phyloP scores from a whole-genome alignment of 2,797 vertebrate species.

The Intellagama lesueurii region DNA sequence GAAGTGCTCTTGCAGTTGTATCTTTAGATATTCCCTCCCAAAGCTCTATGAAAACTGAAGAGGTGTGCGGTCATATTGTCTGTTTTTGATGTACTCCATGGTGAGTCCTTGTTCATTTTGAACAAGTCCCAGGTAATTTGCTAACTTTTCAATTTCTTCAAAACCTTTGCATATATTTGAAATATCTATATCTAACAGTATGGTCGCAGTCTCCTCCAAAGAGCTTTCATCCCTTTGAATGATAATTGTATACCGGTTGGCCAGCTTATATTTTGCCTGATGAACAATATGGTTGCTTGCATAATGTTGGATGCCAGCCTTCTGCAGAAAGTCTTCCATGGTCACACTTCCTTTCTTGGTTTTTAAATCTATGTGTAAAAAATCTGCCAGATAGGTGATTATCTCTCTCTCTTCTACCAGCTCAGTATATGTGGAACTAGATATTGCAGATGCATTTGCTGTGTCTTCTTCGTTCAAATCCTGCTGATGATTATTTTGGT shows the following conservation, averaged over 20 bases:
- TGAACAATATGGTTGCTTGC: slow-evolving; percentile 47
- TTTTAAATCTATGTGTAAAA: slow-evolving; percentile 44
- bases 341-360: slow-evolving; percentile 4
- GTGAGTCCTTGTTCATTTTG: background rate
- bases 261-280: slow-evolving; percentile 47
- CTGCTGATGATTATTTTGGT: background rate
- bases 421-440: slow-evolving; percentile 20
- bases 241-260: slow-evolving; percentile 46
- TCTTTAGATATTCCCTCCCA: background rate
- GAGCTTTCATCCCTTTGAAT: slow-evolving; percentile 47
- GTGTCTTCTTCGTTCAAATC: background rate
- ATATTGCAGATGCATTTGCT: background rate
- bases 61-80: background rate
- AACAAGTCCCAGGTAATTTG: slow-evolving; percentile 52
- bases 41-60: background rate
- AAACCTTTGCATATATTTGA: slow-evolving; percentile 59
- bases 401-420: slow-evolving; percentile 48
- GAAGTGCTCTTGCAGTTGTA: background rate
- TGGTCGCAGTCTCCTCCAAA: slow-evolving; percentile 32
- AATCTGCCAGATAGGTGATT: slow-evolving; percentile 41
- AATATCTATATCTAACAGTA: slow-evolving; percentile 51
- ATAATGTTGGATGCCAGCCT: slow-evolving; percentile 54
- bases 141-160: slow-evolving; percentile 63
- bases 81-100: background rate
- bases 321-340: slow-evolving; percentile 50